Evolutionary conservation across 2,113 vertebrate genomes (phyloP).

Genomic region (Carollia perspicillata): DNA sequence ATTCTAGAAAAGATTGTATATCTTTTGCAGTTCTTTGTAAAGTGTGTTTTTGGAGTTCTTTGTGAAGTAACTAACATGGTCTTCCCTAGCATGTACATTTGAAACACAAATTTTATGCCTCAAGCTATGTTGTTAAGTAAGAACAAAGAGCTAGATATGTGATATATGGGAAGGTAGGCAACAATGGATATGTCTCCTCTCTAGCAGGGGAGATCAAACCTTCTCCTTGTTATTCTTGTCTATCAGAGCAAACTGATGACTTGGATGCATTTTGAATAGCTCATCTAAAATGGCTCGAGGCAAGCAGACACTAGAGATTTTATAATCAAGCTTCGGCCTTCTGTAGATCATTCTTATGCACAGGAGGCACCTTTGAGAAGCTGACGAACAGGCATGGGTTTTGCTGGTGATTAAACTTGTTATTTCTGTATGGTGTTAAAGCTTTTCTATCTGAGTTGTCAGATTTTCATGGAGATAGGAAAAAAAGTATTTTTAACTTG

Average conservation of each 20-base stretch:
- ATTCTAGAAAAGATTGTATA: conserved; percentile 9
- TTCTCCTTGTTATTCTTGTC: neutral
- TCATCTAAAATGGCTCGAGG: conserved; percentile 54
- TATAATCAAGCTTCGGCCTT: conserved; percentile 6
- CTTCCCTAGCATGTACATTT: neutral
- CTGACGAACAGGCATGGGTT: neutral
- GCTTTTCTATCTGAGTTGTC: neutral
- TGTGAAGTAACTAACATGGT: neutral
- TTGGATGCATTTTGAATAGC: conserved; percentile 36
- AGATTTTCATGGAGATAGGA: neutral
- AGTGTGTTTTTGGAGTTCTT: neutral
- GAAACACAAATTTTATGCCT: conserved; percentile 27
- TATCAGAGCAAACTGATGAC: conserved; percentile 14
- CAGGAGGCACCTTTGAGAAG: neutral
- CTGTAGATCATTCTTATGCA: conserved; percentile 28
- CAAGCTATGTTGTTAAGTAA: conserved; percentile 20
- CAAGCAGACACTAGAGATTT: conserved; percentile 48
- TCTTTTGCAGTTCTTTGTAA: neutral
- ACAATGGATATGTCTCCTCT: neutral
- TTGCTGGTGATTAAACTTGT: conserved; percentile 11
- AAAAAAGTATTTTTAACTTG: neutral
- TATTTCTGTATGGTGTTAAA: conserved; percentile 34
- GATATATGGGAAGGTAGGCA: neutral
- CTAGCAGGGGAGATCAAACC: conserved; percentile 21
- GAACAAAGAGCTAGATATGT: conserved; percentile 36